These are phyloP conservation scores for Dasypolia templi DNA, from an alignment of 2,888 invertebrate species.

Conservation along the genomic window DNA sequence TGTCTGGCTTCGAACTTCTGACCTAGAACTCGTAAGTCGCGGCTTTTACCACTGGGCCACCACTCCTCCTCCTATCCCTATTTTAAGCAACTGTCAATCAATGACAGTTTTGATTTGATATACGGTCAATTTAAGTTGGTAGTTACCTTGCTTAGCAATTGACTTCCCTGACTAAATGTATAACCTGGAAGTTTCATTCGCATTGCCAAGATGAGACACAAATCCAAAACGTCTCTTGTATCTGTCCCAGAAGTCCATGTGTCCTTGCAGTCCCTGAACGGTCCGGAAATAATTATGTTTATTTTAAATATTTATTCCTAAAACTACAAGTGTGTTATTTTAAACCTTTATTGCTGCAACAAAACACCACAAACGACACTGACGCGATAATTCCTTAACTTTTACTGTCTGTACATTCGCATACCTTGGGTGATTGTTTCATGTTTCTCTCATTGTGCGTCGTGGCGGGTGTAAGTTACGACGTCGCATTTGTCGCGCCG, in stretches of 20 bases:
- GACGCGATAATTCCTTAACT: constrained; percentile 50
- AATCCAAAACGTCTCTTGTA: not conserved
- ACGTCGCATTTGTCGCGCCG: constrained; percentile 71
- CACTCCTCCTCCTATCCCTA: too few species aligned
- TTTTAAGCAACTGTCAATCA: not conserved
- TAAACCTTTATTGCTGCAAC: constrained; percentile 39
- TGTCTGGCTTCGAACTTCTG: too few species aligned
- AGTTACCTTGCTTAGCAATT: not conserved
- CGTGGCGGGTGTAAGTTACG: constrained; percentile 73
- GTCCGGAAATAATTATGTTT: not conserved
- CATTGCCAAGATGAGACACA: not conserved
- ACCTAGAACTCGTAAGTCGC: too few species aligned
- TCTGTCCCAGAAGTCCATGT: too few species aligned
- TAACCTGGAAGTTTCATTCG: not conserved
- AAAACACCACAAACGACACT: constrained; percentile 25
- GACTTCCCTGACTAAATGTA: too few species aligned
- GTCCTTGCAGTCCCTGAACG: not conserved
- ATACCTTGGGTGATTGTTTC: constrained; percentile 61
- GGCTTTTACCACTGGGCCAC: too few species aligned
- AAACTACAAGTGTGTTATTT: constrained; percentile 27
- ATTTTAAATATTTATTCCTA: not conserved
- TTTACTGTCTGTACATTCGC: constrained; percentile 53
- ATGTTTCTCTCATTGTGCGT: constrained; percentile 61
- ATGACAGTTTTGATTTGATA: not conserved
- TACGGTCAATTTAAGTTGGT: not conserved